A percentile compares a stretch with the other conserved stretches of the same genome.
These are phyloP conservation scores for Itoplectis maculator DNA, from an alignment of 2,888 invertebrate species.

Conservation along the genomic window DNA sequence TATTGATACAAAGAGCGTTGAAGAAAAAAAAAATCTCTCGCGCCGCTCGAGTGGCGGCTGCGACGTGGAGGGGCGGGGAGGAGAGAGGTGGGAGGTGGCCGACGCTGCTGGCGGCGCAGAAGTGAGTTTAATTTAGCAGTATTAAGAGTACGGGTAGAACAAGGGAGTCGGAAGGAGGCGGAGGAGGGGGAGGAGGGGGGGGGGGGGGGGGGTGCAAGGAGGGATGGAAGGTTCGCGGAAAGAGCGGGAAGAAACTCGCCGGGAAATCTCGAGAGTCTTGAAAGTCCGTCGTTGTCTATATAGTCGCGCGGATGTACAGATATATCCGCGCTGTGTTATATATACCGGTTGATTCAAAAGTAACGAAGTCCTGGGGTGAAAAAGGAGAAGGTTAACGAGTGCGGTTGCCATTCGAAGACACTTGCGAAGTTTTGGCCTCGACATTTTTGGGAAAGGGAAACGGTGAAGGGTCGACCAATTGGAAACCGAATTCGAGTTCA, in stretches of 20 bases:
- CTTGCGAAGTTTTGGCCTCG: no score
- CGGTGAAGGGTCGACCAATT: no score
- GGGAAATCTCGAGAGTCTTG: slow-evolving; percentile 70
- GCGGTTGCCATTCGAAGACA: no score
- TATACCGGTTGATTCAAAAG: neutral
- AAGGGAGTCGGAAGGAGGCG: neutral
- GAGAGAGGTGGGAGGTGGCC: no score
- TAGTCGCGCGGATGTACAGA: neutral
- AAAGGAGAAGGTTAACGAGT: no score
- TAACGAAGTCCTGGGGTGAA: no score
- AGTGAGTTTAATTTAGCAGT: slow-evolving; percentile 70
- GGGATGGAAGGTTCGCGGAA: neutral
- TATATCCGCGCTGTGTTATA: no score
- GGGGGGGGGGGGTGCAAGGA: no score
- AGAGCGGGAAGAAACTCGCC: slow-evolving; percentile 48
- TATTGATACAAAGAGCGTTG: slow-evolving; percentile 62
- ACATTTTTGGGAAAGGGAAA: no score
- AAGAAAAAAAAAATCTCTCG: slow-evolving; percentile 49
- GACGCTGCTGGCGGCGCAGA: slow-evolving; percentile 40
- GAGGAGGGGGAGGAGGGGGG: neutral
- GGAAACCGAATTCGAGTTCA: no score
- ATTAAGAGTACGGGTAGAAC: slow-evolving; percentile 58
- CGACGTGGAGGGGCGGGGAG: no score
- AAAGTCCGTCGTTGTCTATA: slow-evolving; percentile 60
- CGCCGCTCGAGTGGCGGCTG: slow-evolving; percentile 24